Evolutionary conservation across 2,797 vertebrate genomes (phyloP).

Genomic region (Saxicola maurus): DNA sequence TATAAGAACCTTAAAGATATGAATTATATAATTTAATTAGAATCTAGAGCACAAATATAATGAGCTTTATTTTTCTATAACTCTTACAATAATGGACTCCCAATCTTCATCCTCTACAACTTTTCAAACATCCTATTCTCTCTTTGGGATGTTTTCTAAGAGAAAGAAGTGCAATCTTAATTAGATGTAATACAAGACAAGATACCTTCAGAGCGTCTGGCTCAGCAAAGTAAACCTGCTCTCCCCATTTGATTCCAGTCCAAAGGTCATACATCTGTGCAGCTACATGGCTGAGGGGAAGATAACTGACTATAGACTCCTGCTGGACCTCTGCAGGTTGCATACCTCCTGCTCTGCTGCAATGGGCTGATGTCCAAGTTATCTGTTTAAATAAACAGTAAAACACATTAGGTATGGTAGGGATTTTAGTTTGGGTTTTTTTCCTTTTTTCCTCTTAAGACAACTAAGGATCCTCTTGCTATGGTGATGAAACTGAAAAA

Average conservation of each 20-base stretch:
- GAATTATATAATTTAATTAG: not conserved
- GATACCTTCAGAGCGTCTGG: conserved; percentile 87
- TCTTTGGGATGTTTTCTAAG: not conserved
- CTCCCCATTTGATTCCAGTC: conserved; percentile 85
- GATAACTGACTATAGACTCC: conserved; percentile 85
- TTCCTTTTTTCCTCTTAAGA: not conserved
- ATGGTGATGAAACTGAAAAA: not conserved
- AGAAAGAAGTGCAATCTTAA: not conserved
- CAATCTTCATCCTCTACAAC: not conserved
- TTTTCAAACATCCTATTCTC: not conserved
- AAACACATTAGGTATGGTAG: not conserved
- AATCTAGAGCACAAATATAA: not conserved
- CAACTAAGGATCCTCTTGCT: not conserved
- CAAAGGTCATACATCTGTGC: conserved; percentile 88
- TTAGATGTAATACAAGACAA: not conserved
- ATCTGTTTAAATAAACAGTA: conserved; percentile 69
- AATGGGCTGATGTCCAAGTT: conserved; percentile 82
- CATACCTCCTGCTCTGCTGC: conserved; percentile 79
- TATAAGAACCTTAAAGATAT: not conserved
- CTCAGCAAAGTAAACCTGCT: conserved; percentile 85
- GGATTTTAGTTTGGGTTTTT: not conserved
- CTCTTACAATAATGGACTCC: not conserved
- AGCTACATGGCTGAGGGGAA: conserved; percentile 87
- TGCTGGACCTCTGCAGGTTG: conserved; percentile 81
- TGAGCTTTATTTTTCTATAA: not conserved